Evolutionary conservation across 2,113 vertebrate genomes (phyloP), one percentile per base, ranked within the genome.

Genomic region (Stictonetta naevosa): DNA sequence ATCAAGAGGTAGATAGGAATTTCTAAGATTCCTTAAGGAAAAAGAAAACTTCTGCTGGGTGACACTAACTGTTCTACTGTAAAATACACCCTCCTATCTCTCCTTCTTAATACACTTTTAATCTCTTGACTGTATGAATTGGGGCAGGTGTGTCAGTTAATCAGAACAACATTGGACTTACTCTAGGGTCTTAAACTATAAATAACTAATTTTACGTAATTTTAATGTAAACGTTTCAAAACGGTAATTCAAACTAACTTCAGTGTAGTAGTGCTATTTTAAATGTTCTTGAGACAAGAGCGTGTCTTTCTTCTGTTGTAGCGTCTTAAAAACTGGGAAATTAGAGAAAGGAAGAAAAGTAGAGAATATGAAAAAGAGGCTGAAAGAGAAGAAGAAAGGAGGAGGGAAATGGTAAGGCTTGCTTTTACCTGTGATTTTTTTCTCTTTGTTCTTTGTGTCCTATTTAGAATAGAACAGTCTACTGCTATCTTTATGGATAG

Each of bases 241-340:
- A 55, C 29, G 88, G 16, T 56, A 69, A 7, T 68, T 5, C 17
- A 79, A 62, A 60, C 17, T 63, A 74, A 67, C 22, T 91, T 84
- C 21, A 3, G 17, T 60, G 11, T 42, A 68, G 10, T 64, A 50
- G 4, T 29, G 7, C 52, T 69, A 20, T 53, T 91, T 68, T 89
- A 87, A 58, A 91, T n/a, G 7, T 38, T 82, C 46, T 40, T 71
- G 64, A 91, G 33, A 72, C 58, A 62, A 6, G 17, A 83, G 16
- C 28, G 13, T 31, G 26, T 81, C 3, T 64, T 83, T 34, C 16
- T 95, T 71, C 67, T 66, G 52, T 95, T 95, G 88, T 88, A 99
- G 99, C 99, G 99, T 81, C 98, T 99, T 93, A 99, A 99, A 97
- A 99, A 99, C 97, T 99, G 99, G 99, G 99, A 99, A 98, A 98